Conservation (phyloP, 2,113 vertebrate species). For the Chelonoidis abingdonii region DNA sequence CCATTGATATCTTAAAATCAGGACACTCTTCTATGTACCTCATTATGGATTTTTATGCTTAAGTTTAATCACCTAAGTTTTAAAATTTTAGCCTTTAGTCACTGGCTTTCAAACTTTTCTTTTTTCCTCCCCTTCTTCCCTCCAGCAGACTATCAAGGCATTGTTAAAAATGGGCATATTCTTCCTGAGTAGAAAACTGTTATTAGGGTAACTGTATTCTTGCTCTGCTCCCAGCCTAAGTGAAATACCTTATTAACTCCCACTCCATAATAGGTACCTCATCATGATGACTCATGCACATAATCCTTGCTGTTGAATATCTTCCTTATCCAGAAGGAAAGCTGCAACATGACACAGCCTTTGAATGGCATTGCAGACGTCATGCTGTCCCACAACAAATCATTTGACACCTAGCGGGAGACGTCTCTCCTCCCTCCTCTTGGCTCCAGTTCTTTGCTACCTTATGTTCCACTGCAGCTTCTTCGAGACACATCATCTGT, state of each 20-base stretch:
- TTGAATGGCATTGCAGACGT: background rate
- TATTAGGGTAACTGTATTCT: conserved; percentile 30
- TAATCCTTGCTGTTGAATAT: conserved; percentile 1
- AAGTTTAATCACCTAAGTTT: background rate
- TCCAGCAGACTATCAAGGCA: background rate
- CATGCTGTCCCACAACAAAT: background rate
- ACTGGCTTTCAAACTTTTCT: background rate
- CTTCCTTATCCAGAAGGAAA: conserved; percentile 1
- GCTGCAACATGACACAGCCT: background rate
- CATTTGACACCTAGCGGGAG: background rate
- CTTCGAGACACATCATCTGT: background rate
- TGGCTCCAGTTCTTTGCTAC: background rate
- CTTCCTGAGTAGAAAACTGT: conserved; percentile 5
- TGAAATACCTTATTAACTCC: conserved; percentile 14
- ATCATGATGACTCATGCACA: conserved; percentile 24
- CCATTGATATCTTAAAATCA: conserved; percentile 57
- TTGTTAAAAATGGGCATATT: background rate
- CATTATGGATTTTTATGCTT: conserved; percentile 8
- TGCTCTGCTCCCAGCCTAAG: conserved; percentile 15
- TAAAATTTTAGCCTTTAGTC: background rate
- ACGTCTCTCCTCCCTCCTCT: background rate
- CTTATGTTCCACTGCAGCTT: background rate
- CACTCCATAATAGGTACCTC: conserved; percentile 17
- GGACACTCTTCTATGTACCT: conserved; percentile 40
- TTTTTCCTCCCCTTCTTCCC: background rate